phyloP scores from a whole-genome alignment of 2,113 vertebrate species.

The Colaptes auratus region DNA sequence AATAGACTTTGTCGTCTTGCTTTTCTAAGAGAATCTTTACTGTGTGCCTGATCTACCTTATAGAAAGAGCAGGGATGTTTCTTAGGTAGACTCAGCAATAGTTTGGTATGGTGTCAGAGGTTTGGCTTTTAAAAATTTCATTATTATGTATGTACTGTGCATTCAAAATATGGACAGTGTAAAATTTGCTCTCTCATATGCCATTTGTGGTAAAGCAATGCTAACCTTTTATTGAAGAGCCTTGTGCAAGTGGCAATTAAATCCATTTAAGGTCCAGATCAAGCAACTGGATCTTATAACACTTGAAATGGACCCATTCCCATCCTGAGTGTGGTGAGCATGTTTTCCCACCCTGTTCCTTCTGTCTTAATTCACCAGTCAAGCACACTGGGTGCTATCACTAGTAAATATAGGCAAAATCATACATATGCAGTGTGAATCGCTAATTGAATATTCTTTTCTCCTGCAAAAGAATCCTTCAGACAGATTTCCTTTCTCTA shows the following conservation, averaged over 20 bases:
- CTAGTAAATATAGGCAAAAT: not conserved
- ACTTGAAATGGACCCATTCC: not conserved
- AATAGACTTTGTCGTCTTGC: not conserved
- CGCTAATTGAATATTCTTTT: accelerated
- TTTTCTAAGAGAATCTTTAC: not conserved
- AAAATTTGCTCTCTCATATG: not conserved
- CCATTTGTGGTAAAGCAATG: not conserved
- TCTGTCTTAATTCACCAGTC: not conserved
- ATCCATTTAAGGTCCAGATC: not conserved
- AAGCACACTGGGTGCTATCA: not conserved
- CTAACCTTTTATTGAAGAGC: not conserved
- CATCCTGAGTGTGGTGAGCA: not conserved
- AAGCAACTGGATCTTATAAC: not conserved
- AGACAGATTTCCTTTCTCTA: not conserved
- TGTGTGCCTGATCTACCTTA: not conserved
- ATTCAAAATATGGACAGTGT: not conserved
- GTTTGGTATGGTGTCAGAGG: not conserved
- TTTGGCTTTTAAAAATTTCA: not conserved
- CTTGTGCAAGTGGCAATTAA: not conserved
- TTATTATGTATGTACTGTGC: not conserved
- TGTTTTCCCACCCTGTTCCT: not conserved
- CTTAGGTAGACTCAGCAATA: not conserved
- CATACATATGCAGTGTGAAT: not conserved
- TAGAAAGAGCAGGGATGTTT: not conserved
- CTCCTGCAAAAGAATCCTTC: not conserved